Percentiles rank a stretch among this genome's conserved stretches.
Conservation (phyloP, 1,140 invertebrate genomes). For the Zaprionus capensis region DNA sequence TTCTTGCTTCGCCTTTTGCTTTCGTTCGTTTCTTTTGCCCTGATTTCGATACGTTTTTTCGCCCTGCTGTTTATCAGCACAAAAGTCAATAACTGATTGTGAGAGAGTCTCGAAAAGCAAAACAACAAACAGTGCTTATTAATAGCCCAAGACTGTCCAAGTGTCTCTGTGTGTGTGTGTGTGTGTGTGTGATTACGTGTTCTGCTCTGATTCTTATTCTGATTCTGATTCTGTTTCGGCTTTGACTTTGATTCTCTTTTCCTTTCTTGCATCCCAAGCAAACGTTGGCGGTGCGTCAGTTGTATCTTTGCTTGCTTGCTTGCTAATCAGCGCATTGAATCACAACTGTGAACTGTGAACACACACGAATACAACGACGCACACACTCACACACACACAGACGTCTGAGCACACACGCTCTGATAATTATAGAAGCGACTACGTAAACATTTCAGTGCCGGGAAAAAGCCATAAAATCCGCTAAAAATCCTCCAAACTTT, state of each 20-base stretch:
- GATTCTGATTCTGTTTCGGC: constrained; percentile 7
- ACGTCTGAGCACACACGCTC: not conserved
- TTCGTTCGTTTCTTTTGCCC: constrained; percentile 13
- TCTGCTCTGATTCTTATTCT: not conserved
- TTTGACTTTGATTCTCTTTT: constrained; percentile 2
- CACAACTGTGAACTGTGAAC: constrained; percentile 20
- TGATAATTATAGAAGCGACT: constrained; percentile 62
- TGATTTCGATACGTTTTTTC: constrained; percentile 26
- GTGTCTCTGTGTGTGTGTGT: not conserved
- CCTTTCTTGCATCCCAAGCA: constrained; percentile 23
- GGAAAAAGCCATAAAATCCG: constrained; percentile 38
- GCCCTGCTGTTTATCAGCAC: constrained; percentile 63
- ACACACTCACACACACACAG: constrained; percentile 26
- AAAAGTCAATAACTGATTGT: constrained; percentile 79
- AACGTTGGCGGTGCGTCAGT: constrained; percentile 44
- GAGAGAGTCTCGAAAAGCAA: constrained; percentile 21
- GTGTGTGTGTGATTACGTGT: constrained; percentile 55
- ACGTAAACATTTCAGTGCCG: constrained; percentile 1
- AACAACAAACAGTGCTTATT: constrained; percentile 53
- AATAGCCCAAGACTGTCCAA: constrained; percentile 46
- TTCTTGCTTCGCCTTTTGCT: not conserved
- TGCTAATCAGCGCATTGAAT: constrained; percentile 49
- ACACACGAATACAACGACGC: constrained; percentile 8
- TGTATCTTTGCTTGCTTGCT: constrained; percentile 10
- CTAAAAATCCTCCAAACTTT: not conserved